Base-by-base conservation (phyloP, 2,888 invertebrate genomes). In the Clunio marinus region DNA sequence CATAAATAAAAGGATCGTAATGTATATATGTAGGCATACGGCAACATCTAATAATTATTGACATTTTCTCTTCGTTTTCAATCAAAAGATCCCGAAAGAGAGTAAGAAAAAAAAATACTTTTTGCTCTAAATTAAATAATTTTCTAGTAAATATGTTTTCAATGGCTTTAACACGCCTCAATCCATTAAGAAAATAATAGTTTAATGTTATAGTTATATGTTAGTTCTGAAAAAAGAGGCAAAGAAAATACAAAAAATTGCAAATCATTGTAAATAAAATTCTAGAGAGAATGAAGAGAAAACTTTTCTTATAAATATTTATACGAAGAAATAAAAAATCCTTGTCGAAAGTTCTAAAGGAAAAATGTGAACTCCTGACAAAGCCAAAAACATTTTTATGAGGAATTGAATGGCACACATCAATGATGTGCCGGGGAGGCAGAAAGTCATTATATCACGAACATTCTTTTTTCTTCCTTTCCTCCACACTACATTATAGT, bases 161-260 rank as follows among this genome's bases (percentile, higher is more conserved):
- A 57, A 20, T 10, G 57, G 13, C 7, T 22, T 57, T 20, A 66
- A 58, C 68, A 55, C 68, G 68, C 68, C 68, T 68, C 66, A 51
- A 68, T 68, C 68, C 68, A 68, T 68, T 68, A 68, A 68, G 51
- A 68, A 68, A 68, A 51, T 58, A 68, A 66, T 66, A 66, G 66
- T 66, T 51, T 17, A 27, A 66, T 45, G 51, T 41, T 32, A n/a
- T 8, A 8, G 32, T 8, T 10, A 22, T 51, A 22, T 51, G 51
- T 13, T 17, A 51, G 51, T 13, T 7, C 45, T 45, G 35, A 45
- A 45, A 45, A 7, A 13, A 4, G 24, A 22, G 5, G 24, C 20
- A 10, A 5, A 7, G 57, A 22, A 24, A 27, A 45, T 13, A 63
- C 51, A 3, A 41, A 68, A 66, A 68, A 27, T 68, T 68, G 68